phyloP scores from a whole-genome alignment of 92 coral and sea anemone species.

The Heteractis magnifica region DNA sequence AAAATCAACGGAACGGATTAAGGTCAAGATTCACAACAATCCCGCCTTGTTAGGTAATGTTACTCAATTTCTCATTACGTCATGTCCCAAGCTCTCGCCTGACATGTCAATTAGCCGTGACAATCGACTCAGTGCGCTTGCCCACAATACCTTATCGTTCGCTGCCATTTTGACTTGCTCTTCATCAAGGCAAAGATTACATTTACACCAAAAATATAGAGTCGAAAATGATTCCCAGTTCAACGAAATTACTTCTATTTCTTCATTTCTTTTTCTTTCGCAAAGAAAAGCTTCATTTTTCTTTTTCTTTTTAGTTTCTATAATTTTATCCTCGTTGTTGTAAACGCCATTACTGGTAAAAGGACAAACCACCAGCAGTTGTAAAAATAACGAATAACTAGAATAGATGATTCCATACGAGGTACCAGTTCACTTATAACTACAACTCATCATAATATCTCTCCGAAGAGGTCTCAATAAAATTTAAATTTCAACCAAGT shows the following conservation, averaged over 20 bases:
- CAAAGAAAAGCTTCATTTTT: neutral
- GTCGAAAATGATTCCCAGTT: neutral
- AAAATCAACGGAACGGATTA: slow-evolving; percentile 10
- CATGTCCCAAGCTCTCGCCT: slow-evolving; percentile 60
- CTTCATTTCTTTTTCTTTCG: neutral
- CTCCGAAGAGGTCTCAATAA: too few relatives aligned
- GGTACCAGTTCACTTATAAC: neutral
- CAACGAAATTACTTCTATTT: neutral
- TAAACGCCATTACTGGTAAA: neutral
- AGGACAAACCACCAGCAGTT: neutral
- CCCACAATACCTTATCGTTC: slow-evolving; percentile 18
- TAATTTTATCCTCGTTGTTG: neutral
- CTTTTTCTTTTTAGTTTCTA: neutral
- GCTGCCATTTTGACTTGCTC: neutral
- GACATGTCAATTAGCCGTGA: slow-evolving; percentile 55
- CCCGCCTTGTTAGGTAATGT: slow-evolving; percentile 77
- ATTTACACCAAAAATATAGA: neutral
- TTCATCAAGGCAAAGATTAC: too few relatives aligned
- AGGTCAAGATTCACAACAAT: slow-evolving; percentile 30
- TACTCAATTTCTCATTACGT: slow-evolving; percentile 74
- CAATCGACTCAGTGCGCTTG: slow-evolving; percentile 45
- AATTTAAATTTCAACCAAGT: too few relatives aligned
- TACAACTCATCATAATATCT: neutral
- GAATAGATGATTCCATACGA: neutral
- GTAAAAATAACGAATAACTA: neutral